phyloP scores from a whole-genome alignment of 1,140 invertebrate genomes.

The Scaptomyza pallida region DNA sequence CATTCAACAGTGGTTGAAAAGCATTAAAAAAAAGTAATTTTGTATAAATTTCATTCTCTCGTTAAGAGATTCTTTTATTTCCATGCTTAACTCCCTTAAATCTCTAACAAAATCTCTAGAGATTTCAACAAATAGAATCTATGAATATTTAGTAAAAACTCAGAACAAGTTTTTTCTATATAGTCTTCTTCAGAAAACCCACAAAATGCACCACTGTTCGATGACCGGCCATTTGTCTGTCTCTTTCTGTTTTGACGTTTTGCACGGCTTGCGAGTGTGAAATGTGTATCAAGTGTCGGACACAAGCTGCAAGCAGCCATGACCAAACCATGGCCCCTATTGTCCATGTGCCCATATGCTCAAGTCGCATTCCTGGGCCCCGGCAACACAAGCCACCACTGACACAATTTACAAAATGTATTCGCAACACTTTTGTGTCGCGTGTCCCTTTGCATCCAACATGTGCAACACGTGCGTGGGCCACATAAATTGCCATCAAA shows the following conservation, averaged over 20 bases:
- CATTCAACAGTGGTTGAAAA: not conserved
- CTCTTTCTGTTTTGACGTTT: conserved; percentile 28
- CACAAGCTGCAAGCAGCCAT: not conserved
- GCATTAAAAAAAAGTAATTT: not conserved
- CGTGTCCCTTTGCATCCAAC: conserved; percentile 17
- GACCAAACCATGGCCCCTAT: conserved; percentile 29
- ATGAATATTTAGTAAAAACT: too few relatives aligned
- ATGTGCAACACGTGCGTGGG: conserved; percentile 66
- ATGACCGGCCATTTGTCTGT: conserved; percentile 11
- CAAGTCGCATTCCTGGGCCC: conserved; percentile 12
- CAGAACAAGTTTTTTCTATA: not conserved
- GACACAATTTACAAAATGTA: conserved; percentile 60
- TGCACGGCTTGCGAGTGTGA: conserved; percentile 13
- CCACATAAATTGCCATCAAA: conserved; percentile 63
- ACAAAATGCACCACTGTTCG: conserved; percentile 42
- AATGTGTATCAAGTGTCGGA: conserved; percentile 60
- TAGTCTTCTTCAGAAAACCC: too few relatives aligned
- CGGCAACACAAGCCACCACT: conserved; percentile 44
- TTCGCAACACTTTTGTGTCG: conserved; percentile 43
- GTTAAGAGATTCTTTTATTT: too few relatives aligned
- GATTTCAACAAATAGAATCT: too few relatives aligned
- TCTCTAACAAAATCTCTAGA: too few relatives aligned
- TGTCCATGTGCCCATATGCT: conserved; percentile 37
- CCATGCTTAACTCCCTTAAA: not conserved
- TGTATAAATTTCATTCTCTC: too few relatives aligned